Evolutionary conservation across 2,113 vertebrate genomes (phyloP).

Genomic region (Microcebus ravelobensis): DNA sequence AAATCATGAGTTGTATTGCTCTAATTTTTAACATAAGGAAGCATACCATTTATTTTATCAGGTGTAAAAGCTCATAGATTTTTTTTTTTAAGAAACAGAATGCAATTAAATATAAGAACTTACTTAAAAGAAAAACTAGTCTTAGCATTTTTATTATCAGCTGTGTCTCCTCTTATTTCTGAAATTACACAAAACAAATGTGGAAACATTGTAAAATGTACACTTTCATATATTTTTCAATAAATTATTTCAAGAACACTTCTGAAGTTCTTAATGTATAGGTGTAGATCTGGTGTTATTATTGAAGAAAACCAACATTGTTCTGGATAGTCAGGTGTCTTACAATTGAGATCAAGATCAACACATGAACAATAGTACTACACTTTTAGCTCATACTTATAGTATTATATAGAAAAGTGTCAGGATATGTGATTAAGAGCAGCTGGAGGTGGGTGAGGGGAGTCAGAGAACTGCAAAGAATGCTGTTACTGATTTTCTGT

Average conservation of each 20-base stretch:
- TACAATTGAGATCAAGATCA: neutral
- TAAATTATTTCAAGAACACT: neutral
- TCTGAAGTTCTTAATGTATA: neutral
- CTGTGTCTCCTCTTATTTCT: neutral
- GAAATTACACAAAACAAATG: neutral
- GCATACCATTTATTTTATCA: neutral
- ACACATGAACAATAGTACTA: too few species aligned
- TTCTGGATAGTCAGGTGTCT: too few species aligned
- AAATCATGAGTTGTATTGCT: neutral
- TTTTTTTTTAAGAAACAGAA: neutral
- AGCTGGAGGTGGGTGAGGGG: fast-evolving
- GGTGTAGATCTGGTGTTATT: neutral
- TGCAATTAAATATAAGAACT: neutral
- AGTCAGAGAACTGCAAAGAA: neutral
- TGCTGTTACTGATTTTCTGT: neutral
- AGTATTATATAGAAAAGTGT: too few species aligned
- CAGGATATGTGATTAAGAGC: neutral
- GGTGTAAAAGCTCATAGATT: neutral
- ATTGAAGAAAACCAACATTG: neutral
- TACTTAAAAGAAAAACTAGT: neutral
- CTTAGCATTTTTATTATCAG: neutral
- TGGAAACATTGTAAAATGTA: neutral
- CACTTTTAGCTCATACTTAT: neutral
- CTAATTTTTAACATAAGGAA: conserved; percentile 39
- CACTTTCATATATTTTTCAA: neutral